Evolutionary conservation across 2,113 vertebrate species (phyloP).

Genomic region (Rattus rattus): DNA sequence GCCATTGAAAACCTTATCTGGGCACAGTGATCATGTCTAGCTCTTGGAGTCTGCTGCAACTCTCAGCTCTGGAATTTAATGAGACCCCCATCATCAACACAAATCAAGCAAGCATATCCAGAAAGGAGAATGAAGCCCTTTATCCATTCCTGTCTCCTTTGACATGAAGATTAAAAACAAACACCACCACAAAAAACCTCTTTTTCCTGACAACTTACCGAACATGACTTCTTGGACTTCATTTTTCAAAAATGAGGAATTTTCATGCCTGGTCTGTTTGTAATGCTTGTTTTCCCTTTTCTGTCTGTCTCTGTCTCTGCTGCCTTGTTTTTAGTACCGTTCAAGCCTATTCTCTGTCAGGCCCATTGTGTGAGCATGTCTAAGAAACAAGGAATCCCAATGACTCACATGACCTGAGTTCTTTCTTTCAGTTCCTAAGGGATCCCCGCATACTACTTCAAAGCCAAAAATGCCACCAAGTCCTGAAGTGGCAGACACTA

Average conservation of each 20-base stretch:
- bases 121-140: neutral
- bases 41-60: neutral
- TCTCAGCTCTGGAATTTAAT: neutral
- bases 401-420: constrained; percentile 32
- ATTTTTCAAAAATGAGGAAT: constrained; percentile 6
- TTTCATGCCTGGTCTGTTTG: neutral
- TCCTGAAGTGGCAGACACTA: constrained; percentile 76
- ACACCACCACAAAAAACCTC: neutral
- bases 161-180: neutral
- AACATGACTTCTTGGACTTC: neutral
- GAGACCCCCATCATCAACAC: neutral
- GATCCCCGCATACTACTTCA: constrained; percentile 51
- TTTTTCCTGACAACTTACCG: neutral
- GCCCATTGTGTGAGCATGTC: neutral
- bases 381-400: neutral
- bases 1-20: neutral
- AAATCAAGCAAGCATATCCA: neutral
- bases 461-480: constrained; percentile 79
- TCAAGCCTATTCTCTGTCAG: neutral
- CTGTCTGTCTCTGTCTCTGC: neutral
- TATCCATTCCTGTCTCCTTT: neutral
- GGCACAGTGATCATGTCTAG: neutral
- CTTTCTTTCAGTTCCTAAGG: constrained; percentile 83
- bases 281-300: neutral
- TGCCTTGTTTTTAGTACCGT: neutral